Evolutionary conservation across 2,113 vertebrate genomes (phyloP).

Genomic region (Microcebus jonahi): DNA sequence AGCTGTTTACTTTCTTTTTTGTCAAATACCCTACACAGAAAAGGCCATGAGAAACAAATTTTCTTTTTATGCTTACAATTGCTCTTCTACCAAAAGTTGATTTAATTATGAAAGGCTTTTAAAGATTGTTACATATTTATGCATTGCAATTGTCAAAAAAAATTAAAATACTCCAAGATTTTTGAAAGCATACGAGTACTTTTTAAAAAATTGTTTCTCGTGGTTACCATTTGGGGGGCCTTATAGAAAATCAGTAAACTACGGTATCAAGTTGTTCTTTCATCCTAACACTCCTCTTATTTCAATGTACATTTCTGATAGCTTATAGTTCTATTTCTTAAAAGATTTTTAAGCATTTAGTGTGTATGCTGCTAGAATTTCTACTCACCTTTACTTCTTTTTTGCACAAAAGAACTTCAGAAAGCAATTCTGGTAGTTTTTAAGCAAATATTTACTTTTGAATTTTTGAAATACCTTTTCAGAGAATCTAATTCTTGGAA

Average conservation of each 20-base stretch:
- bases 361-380: neutral
- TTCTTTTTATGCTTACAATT: neutral
- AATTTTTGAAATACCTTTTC: neutral
- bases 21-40: neutral
- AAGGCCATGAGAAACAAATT: neutral
- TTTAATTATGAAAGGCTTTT: neutral
- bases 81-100: neutral
- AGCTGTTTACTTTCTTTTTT: neutral
- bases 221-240: neutral
- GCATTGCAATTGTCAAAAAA: neutral
- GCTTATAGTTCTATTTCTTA: neutral
- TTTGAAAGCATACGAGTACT: neutral
- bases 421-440: neutral
- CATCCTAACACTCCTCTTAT: neutral
- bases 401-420: neutral
- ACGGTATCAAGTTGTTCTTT: neutral
- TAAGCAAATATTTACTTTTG: neutral
- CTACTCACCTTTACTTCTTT: neutral
- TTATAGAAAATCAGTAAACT: neutral
- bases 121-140: neutral
- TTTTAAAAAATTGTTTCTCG: neutral
- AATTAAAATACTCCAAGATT: neutral
- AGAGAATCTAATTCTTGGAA: constrained; percentile 9
- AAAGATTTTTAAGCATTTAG: neutral
- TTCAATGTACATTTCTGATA: neutral